These are phyloP conservation scores for Diplazon laetatorius DNA, from an alignment of 2,888 invertebrate species.

Conservation along the genomic window DNA sequence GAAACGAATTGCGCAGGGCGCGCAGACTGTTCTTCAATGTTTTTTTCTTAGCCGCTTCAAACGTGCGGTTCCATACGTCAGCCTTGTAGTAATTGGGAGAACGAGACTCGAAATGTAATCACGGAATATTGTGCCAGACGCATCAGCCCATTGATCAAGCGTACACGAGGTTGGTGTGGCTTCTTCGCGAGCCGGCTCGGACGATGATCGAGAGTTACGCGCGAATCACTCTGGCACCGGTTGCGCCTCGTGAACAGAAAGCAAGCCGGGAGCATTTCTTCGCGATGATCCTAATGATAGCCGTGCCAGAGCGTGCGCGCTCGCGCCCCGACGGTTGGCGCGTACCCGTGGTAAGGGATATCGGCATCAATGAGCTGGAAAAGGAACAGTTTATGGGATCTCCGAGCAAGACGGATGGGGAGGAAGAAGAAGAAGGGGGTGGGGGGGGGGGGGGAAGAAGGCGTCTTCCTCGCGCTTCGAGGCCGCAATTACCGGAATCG, in stretches of 20 bases:
- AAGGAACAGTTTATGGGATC: constrained; percentile 31
- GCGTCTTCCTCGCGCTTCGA: constrained; percentile 37
- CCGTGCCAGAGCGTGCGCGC: constrained; percentile 45
- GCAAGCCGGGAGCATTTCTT: constrained; percentile 62
- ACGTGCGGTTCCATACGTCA: too few species aligned
- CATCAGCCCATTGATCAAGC: constrained; percentile 37
- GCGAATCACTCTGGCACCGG: constrained; percentile 58
- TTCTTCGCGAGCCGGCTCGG: constrained; percentile 29
- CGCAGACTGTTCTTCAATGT: too few species aligned
- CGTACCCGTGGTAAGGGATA: constrained; percentile 25
- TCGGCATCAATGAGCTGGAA: background rate
- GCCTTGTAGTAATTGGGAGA: too few species aligned
- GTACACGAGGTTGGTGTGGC: constrained; percentile 29
- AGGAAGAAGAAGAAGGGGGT: constrained; percentile 35
- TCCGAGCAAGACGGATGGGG: constrained; percentile 11
- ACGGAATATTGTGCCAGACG: constrained; percentile 28
- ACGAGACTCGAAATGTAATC: constrained; percentile 14
- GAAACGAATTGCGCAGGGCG: too few species aligned
- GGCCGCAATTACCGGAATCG: constrained; percentile 65
- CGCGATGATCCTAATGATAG: constrained; percentile 71
- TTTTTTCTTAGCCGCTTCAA: too few species aligned
- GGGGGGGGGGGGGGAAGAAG: too few species aligned
- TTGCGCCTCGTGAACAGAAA: constrained; percentile 52
- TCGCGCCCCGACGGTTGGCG: constrained; percentile 23
- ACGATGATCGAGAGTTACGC: constrained; percentile 42